Percentiles rank a stretch among this genome's conserved stretches.
Evolutionary conservation across 1,140 invertebrate genomes (phyloP).

Genomic region (Pissodes strobi): DNA sequence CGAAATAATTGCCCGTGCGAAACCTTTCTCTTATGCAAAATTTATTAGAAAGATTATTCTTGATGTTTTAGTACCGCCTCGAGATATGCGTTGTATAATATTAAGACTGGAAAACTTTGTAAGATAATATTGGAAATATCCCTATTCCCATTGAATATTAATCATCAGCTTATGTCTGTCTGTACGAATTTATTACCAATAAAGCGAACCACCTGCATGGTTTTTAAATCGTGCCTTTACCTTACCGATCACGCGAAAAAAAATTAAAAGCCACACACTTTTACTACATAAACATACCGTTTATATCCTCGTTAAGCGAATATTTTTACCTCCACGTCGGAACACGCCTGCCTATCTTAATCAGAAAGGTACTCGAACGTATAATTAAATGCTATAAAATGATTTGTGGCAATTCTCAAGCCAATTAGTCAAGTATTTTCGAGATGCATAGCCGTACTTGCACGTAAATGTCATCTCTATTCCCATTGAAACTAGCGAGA

Average conservation of each 20-base stretch:
- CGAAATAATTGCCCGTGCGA: too few relatives aligned
- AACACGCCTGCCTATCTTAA: conserved; percentile 18
- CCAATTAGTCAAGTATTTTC: conserved; percentile 24
- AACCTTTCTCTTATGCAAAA: too few relatives aligned
- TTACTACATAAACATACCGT: conserved; percentile 11
- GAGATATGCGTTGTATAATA: too few relatives aligned
- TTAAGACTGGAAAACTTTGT: too few relatives aligned
- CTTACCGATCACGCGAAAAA: neutral
- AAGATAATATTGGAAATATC: too few relatives aligned
- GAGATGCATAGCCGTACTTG: neutral
- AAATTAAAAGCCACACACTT: neutral
- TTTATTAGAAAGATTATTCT: too few relatives aligned
- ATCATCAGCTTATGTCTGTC: too few relatives aligned
- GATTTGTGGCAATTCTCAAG: conserved; percentile 24
- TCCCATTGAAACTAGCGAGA: neutral
- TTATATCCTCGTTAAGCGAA: conserved; percentile 14
- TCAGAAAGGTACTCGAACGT: conserved; percentile 23
- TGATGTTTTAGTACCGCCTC: too few relatives aligned
- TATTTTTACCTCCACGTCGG: conserved; percentile 1
- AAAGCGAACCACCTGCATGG: too few relatives aligned
- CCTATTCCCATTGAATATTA: too few relatives aligned
- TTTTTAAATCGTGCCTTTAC: neutral
- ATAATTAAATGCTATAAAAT: conserved; percentile 31
- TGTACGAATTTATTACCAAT: too few relatives aligned
- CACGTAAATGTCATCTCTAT: neutral